Evolutionary conservation across 2,113 vertebrate genomes (phyloP).

Genomic region (Grammomys surdaster): DNA sequence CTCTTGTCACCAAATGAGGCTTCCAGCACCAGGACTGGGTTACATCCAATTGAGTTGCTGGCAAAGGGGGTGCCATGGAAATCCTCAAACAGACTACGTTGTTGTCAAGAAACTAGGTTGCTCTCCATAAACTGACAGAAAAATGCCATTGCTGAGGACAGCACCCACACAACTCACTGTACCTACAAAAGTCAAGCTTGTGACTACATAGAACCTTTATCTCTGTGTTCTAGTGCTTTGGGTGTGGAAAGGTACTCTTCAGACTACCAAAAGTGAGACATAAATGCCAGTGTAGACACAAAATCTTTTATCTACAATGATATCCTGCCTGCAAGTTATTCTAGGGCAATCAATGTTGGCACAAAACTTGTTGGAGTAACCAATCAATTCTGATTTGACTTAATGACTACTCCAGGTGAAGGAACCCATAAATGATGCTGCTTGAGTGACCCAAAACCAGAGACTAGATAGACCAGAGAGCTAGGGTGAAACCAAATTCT

Average conservation of each 20-base stretch:
- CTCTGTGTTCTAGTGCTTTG: neutral
- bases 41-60: neutral
- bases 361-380: neutral
- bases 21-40: neutral
- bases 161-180: neutral
- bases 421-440: neutral
- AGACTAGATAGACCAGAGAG: neutral
- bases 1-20: neutral
- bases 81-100: neutral
- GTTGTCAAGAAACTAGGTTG: neutral
- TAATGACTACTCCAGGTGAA: neutral
- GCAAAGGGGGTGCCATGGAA: neutral
- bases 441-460: neutral
- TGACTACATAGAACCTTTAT: neutral
- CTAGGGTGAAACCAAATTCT: neutral
- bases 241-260: neutral
- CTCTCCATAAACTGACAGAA: neutral
- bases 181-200: neutral
- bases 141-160: neutral
- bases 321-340: neutral
- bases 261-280: neutral
- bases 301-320: neutral
- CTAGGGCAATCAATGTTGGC: neutral
- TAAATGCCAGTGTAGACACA: neutral
- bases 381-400: neutral